phyloP scores from a whole-genome alignment of 2,797 vertebrate species.

The Fundulus diaphanus region DNA sequence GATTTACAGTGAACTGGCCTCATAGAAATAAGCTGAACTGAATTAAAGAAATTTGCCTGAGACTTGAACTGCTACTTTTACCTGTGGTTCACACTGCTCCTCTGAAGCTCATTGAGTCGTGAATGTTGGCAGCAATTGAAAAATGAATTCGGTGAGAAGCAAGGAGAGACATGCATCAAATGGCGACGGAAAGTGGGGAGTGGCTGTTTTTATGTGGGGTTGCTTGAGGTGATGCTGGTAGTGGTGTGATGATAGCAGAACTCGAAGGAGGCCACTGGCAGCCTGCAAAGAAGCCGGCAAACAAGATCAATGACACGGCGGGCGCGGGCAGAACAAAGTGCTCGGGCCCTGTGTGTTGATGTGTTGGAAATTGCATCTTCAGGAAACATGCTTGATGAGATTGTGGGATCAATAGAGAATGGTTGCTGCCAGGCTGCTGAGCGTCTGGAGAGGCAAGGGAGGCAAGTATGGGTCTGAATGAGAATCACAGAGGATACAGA shows the following conservation, averaged over 20 bases:
- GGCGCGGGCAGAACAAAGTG: slow-evolving; percentile 75
- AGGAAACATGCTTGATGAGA: slow-evolving; percentile 83
- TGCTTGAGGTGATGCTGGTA: slow-evolving; percentile 45
- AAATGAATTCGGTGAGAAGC: slow-evolving; percentile 17
- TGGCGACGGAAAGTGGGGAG: slow-evolving; percentile 20
- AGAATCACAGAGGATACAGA: slow-evolving; percentile 58
- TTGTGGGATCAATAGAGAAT: slow-evolving; percentile 80
- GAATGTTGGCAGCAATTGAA: slow-evolving; percentile 35
- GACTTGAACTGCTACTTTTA: not conserved
- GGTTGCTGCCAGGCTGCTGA: slow-evolving; percentile 51
- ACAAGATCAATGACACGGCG: slow-evolving; percentile 76
- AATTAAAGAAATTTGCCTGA: not conserved
- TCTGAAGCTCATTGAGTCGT: slow-evolving; percentile 55
- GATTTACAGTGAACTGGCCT: not conserved
- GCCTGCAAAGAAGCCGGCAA: slow-evolving; percentile 37
- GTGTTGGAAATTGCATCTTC: slow-evolving; percentile 84
- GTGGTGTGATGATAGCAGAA: slow-evolving; percentile 34
- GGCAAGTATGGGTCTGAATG: slow-evolving; percentile 65
- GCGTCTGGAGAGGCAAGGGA: slow-evolving; percentile 36
- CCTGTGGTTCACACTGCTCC: slow-evolving; percentile 23
- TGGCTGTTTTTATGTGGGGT: slow-evolving; percentile 33
- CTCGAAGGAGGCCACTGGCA: slow-evolving; percentile 30
- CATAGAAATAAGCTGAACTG: no score
- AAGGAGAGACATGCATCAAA: slow-evolving; percentile 27
- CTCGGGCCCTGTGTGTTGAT: slow-evolving; percentile 70